Evolutionary conservation across 2,113 vertebrate species (phyloP), one percentile per base, ranked within the genome.

Genomic region (Puffinus mauretanicus): DNA sequence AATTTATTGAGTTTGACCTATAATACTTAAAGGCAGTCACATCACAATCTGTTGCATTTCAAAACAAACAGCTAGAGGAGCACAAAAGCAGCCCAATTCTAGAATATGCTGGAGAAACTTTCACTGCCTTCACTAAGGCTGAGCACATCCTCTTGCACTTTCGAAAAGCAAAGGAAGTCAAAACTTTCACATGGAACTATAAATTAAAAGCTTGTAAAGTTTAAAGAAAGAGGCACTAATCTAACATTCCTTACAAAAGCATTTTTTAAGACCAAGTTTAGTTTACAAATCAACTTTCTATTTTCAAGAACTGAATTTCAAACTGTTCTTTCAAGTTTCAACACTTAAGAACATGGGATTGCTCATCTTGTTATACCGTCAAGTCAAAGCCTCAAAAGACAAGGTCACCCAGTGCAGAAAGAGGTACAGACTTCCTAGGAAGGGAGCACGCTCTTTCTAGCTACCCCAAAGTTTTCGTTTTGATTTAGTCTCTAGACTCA

Each of bases 141-240:
- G 30, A 88, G 70, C 64, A 88, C 46, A 86, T 86, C 36, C 91
- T 91, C 93, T 87, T 67, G 52, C 77, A 75, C 85, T 93, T 96
- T 88, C 82, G 13, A 71, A 92, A 90, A 90, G 55, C n/a, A 83
- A 77, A 46, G 81, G 78, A 16, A 25, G 70, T 88, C 76, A 86
- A 86, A 88, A 88, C 32, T 85, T 69, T 55, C 70, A 88, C 2
- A 65, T 2, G 12, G n/a, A 95, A 87, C 10, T 2, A 52, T 12
- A 93, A 82, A 80, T 36, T 76, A 82, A 91, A 81, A 51, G n/a
- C 32, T 44, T 70, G 32, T 55, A 16, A 92, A 67, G 29, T 55
- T 89, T 82, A 57, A 82, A 91, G 67, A 90, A 21, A 88, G 60
- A 58, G 21, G 82, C 32, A 61, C 9, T 64, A 49, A 88, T 54